Percentiles rank a stretch among this genome's conserved stretches.
phyloP scores from a whole-genome alignment of 1,140 invertebrate genomes.

The Pseudomyrmex cubaensis region DNA sequence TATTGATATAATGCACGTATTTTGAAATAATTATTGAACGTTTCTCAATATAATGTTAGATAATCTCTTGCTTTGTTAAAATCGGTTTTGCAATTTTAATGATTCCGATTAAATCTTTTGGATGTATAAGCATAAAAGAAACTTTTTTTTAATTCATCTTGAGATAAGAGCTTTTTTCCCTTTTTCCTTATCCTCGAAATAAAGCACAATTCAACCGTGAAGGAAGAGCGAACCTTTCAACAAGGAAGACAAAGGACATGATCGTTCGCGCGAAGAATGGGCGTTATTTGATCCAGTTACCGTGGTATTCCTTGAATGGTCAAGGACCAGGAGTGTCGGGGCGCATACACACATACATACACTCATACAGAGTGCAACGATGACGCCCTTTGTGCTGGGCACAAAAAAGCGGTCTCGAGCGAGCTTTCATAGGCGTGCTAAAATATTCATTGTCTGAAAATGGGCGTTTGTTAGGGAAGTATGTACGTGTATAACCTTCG shows the following conservation, averaged over 20 bases:
- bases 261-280: slow-evolving; percentile 33
- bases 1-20: neutral
- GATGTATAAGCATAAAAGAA: neutral
- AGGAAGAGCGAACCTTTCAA: slow-evolving; percentile 4
- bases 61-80: neutral
- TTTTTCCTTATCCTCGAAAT: neutral
- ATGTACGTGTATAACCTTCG: slow-evolving; percentile 60
- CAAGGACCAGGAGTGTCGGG: slow-evolving; percentile 66
- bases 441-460: slow-evolving; percentile 80
- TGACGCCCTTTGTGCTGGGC: slow-evolving; percentile 71
- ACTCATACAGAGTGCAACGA: slow-evolving; percentile 11
- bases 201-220: neutral
- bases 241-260: slow-evolving; percentile 50
- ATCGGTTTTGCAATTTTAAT: neutral
- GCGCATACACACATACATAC: neutral
- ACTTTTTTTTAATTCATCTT: no score
- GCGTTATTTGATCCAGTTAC: slow-evolving; percentile 73
- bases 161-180: neutral
- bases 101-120: neutral
- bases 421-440: slow-evolving; percentile 71
- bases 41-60: neutral
- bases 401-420: slow-evolving; percentile 63
- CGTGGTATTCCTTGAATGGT: slow-evolving; percentile 66
- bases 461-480: slow-evolving; percentile 74
- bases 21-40: neutral